Evolutionary conservation across 1,140 invertebrate genomes (phyloP), one percentile per base, ranked within the genome.

Genomic region (Euura lappo): DNA sequence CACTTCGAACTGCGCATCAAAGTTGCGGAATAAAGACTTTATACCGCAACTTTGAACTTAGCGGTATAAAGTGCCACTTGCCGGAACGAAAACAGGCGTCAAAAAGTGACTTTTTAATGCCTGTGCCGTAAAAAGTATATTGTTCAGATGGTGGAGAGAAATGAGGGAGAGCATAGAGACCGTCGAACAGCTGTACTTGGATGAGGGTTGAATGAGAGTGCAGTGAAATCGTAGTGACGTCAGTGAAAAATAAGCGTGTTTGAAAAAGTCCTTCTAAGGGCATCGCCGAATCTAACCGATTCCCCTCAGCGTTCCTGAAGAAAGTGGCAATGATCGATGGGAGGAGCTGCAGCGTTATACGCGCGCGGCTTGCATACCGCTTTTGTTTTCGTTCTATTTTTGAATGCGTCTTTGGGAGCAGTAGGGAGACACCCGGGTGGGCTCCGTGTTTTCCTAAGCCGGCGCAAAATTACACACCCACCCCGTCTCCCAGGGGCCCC

Each of bases 401-500:
- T 85, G 84, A 86, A 87, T 85, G 80, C 82, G 84, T 83, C 84
- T 28, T 28, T 28, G 28, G 28, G 28, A 28, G 28, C 28, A 81
- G 81, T 81, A 60, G 51, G 51, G 84, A 87, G 85, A 84, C 83
- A 84, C 84, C 86, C 86, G 86, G 86, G 86, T 88, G 86, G 86
- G 85, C 86, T 80, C 77, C 85, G 86, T 88, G 86, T 86, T 88
- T 86, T 87, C 85, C 85, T 88, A 88, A 88, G 86, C 84, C 85
- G 84, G 86, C 85, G 86, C 85, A 88, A 88, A 88, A 88, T 88
- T 88, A 87, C 86, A 88, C 86, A 87, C 86, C 28, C 86, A 83
- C 81, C 83, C 82, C 79, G 72, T 60, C 51, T 8, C 13, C 51
- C 51, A 8, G 51, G 51, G 51, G 51, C 8, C 51, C 51, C 51